phyloP scores from a whole-genome alignment of 2,888 invertebrate species.

The Dicycla oo region DNA sequence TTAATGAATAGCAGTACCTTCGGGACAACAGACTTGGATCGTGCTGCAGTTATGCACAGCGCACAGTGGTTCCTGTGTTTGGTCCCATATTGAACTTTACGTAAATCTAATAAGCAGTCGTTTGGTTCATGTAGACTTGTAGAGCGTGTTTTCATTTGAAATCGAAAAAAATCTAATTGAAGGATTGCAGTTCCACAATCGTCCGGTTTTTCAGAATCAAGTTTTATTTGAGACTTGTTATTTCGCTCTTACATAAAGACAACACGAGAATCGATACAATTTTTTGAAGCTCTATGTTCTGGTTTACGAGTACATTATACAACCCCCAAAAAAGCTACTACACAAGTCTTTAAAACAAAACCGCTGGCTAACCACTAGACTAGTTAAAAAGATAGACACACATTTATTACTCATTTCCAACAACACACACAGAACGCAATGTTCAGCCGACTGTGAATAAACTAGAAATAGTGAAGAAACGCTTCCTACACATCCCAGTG shows the following conservation, averaged over 20 bases:
- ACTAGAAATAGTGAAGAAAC: slow-evolving; percentile 47
- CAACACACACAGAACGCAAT: slow-evolving; percentile 21
- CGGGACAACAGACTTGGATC: not conserved
- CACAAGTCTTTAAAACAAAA: not conserved
- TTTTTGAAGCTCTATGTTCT: slow-evolving; percentile 1
- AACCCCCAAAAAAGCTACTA: not conserved
- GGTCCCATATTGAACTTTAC: too few relatives aligned
- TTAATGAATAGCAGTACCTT: too few relatives aligned
- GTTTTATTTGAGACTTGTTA: not conserved
- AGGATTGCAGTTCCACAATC: not conserved
- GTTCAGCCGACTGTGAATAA: slow-evolving; percentile 45
- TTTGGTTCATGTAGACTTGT: not conserved
- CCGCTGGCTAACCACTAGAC: not conserved
- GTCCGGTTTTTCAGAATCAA: not conserved
- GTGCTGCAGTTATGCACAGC: not conserved
- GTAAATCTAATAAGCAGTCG: not conserved
- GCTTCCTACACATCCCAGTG: slow-evolving; percentile 67
- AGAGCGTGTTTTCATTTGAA: not conserved
- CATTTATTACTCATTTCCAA: slow-evolving; percentile 23
- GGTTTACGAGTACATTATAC: slow-evolving; percentile 30
- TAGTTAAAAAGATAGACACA: not conserved
- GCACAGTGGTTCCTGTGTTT: not conserved
- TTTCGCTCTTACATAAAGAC: slow-evolving; percentile 1
- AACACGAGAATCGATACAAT: not conserved
- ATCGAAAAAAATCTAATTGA: not conserved